A percentile compares a stretch with the other conserved stretches of the same genome.
These are phyloP conservation scores for Catagonus wagneri DNA, from an alignment of 2,113 vertebrate species.

Conservation along the genomic window DNA sequence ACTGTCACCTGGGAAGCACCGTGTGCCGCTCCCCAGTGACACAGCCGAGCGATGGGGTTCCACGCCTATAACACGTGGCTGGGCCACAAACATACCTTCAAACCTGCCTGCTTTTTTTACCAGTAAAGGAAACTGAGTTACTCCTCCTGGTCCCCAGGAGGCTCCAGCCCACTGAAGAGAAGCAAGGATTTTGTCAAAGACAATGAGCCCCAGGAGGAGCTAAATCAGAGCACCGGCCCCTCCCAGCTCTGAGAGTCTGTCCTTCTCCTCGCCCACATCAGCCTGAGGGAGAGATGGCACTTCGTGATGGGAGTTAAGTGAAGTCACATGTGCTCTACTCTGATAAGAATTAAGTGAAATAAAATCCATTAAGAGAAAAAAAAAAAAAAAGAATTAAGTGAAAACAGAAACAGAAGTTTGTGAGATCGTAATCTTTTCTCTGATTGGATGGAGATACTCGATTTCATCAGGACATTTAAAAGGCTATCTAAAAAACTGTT, in stretches of 20 bases:
- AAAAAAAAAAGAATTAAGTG: constrained; percentile 2
- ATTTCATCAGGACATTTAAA: not conserved
- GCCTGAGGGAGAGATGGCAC: not conserved
- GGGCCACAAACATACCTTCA: not conserved
- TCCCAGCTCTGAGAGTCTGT: not conserved
- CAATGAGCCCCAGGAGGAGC: not conserved
- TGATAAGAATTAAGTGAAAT: not conserved
- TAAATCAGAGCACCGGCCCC: not conserved
- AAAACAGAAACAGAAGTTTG: constrained; percentile 23
- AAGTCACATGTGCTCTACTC: not conserved
- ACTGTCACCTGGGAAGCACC: not conserved
- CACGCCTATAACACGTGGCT: not conserved
- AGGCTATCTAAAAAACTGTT: constrained; percentile 18
- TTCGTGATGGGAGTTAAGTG: not conserved
- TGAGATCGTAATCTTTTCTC: not conserved
- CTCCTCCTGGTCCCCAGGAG: not conserved
- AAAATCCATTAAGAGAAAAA: too few species aligned
- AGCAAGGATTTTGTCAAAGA: not conserved
- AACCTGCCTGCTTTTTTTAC: not conserved
- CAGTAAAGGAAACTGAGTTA: not conserved
- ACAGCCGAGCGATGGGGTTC: not conserved
- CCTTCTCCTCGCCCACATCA: not conserved
- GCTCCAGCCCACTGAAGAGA: not conserved
- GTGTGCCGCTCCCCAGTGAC: too few species aligned
- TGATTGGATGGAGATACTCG: not conserved